Base-by-base conservation (phyloP, 1,140 invertebrate genomes). In the Maniola jurtina region DNA sequence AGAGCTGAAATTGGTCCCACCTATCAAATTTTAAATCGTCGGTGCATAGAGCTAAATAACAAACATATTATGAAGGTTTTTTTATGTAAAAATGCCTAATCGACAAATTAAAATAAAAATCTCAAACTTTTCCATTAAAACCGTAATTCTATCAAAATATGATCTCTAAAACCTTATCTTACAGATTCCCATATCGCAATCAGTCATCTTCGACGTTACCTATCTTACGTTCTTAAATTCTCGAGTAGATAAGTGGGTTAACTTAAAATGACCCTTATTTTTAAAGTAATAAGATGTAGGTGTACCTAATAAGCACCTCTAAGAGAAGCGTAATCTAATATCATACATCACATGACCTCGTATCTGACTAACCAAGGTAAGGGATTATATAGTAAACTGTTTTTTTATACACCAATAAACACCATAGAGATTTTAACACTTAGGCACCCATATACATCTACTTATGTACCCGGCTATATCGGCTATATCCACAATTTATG, bases 121-220 rank as follows among this genome's bases (percentile, higher is more conserved):
- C n/a, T n/a, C n/a, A n/a, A n/a, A n/a, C n/a, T n/a, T n/a, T n/a
- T n/a, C n/a, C n/a, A n/a, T n/a, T n/a, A n/a, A n/a, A n/a, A n/a
- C n/a, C n/a, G n/a, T n/a, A n/a, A n/a, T n/a, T n/a, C n/a, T n/a
- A n/a, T n/a, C n/a, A n/a, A n/a, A n/a, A n/a, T n/a, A n/a, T n/a
- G n/a, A n/a, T n/a, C n/a, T n/a, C n/a, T n/a, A n/a, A n/a, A n/a
- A n/a, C n/a, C n/a, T n/a, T n/a, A n/a, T 14, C n/a, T 48, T 48
- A 8, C 3, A 15, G 1, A 13, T 9, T 25, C 3, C 15, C 48
- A 6, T 16, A 52, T 52, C 48, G 15, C 47, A 10, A 68, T 68
- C 66, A 52, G 15, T 68, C 61, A 68, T 54, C 61, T 60, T 68
- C 56, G 66, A 68, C 61, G 38, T 40, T 63, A 68, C 64, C 66